Percentiles rank a stretch among this genome's conserved stretches.
Evolutionary conservation across 2,797 vertebrate genomes (phyloP).

Genomic region (Acestrorhynchus altus): DNA sequence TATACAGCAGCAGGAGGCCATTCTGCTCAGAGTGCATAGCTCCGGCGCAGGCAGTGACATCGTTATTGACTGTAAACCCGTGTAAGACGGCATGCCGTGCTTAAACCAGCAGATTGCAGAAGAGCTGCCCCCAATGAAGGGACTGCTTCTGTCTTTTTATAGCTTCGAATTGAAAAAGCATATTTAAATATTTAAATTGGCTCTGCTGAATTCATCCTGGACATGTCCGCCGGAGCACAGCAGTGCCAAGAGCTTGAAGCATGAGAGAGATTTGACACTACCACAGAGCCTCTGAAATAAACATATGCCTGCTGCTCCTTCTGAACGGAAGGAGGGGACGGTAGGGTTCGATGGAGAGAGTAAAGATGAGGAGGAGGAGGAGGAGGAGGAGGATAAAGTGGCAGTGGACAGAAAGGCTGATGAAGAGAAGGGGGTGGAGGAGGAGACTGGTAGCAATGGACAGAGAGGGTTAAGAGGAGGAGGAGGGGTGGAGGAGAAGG

Average conservation of each 20-base stretch:
- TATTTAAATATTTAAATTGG: conserved; percentile 52
- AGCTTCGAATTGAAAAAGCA: conserved; percentile 31
- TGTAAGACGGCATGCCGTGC: background rate
- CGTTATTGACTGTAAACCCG: background rate
- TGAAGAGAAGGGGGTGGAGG: no score
- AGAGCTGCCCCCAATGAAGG: background rate
- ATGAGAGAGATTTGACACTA: conserved; percentile 10
- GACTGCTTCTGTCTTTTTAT: conserved; percentile 19
- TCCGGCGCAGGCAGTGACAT: background rate
- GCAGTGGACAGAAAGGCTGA: no score
- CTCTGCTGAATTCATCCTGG: conserved; percentile 30
- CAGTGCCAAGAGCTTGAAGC: background rate
- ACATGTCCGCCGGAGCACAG: background rate
- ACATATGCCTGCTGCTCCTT: background rate
- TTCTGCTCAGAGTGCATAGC: no score
- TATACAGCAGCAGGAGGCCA: no score
- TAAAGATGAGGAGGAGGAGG: background rate
- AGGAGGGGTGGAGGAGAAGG: background rate
- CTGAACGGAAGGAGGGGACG: background rate
- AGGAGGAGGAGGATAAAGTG: background rate
- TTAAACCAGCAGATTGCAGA: background rate
- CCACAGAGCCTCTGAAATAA: background rate
- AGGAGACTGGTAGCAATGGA: background rate
- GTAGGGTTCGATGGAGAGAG: no score
- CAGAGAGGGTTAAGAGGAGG: background rate